Evolutionary conservation across 1,140 invertebrate species (phyloP), one percentile per base, ranked within the genome.

Genomic region (Sesamia nonagrioides): DNA sequence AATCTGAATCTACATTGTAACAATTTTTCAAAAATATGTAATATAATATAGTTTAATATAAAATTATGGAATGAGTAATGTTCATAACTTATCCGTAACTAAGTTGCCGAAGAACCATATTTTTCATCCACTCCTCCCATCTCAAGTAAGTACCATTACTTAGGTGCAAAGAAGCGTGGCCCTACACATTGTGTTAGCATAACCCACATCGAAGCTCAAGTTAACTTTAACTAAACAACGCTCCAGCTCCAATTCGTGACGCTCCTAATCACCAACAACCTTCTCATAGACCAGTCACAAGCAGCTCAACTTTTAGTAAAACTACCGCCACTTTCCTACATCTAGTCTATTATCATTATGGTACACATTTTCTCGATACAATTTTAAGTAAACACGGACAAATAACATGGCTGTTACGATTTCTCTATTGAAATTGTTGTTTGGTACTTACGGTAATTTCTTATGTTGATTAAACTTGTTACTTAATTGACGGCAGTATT

Each of bases 341-440:
- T 1, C 27, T 27, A 37, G n/a, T 42, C 40, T 68, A 68, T 68
- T 45, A 68, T 17, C 61, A 61, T 61, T 37, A 61, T 40, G 4
- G 13, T 21, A 45, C 13, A 27, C 42, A 48, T 40, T 68, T 68
- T 68, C 63, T 68, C 40, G 40, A 45, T 68, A 68, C 63, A 68
- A 68, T 48, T 68, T 68, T 68, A 68, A 68, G 63, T 68, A 68
- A 68, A 68, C 42, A 68, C 63, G 5, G 17, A 48, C 63, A 66
- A 66, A 68, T 27, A 45, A 68, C 63, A 68, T 48, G 40, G 17
- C 11, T 68, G 63, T 27, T 27, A 48, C 63, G 63, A 68, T 68
- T 68, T 68, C 63, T 48, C 42, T 68, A 68, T 68, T 68, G 42
- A 68, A 45, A 68, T 68, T 68, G 63, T 27, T 68, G 15, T 27